Evolutionary conservation across 1,140 invertebrate species (phyloP), one percentile per base, ranked within the genome.

Genomic region (Cecropterus lyciades): DNA sequence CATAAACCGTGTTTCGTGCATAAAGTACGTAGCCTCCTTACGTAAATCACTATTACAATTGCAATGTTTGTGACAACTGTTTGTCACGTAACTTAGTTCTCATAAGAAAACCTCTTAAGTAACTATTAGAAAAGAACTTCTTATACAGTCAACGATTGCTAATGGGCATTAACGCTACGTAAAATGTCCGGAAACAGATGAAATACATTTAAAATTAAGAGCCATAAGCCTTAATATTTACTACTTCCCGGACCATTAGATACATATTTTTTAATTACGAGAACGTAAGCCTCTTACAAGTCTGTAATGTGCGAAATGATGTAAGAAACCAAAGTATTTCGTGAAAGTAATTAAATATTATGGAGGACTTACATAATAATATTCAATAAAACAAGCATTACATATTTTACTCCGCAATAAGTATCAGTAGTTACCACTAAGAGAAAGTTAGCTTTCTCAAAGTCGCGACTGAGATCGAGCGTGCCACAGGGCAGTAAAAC

Each of bases 401-500:
- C 16, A 42, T 42, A 53, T 9, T 33, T 60, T 60, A 33, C 43
- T 33, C 20, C 42, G 27, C 24, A 48, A 48, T 48, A 46, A 48
- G 24, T 60, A 46, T 48, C 27, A 33, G 53, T 67, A 24, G 20
- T 1, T 24, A 67, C 42, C 1, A 13, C 20, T 60, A 33, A 64
- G 76, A 75, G 76, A 81, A 79, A 81, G 79, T 79, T 63, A 63
- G 74, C 79, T 81, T 81, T 81, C 79, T 69, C 75, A 65, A 66
- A 46, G 70, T 73, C 67, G 57, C 62, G 64, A 67, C 62, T 77
- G 51, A 69, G 72, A 75, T 79, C 64, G 53, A 74, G 68, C 79
- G 72, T 79, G 76, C 43, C 65, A 64, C 56, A 70, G 75, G 75
- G 70, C 69, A 67, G 66, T 77, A 72, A 74, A 67, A 42, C 56